These are phyloP conservation scores for Zapus hudsonius DNA, from an alignment of 2,113 vertebrate species.

Conservation along the genomic window DNA sequence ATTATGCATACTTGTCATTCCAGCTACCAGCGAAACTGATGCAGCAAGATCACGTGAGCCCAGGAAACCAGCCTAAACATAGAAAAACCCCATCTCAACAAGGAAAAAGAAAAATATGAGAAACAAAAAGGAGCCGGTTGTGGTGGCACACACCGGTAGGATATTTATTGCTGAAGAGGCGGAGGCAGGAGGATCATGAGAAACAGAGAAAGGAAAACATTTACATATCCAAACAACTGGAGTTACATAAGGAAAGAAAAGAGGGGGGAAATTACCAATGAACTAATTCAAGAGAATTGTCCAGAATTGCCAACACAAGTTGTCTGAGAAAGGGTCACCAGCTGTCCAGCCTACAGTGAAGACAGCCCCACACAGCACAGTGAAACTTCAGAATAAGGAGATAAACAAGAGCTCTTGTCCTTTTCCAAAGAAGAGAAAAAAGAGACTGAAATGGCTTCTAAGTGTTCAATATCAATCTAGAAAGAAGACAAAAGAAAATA, in stretches of 20 bases:
- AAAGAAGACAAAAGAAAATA: background rate
- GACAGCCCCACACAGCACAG: background rate
- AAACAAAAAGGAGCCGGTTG: too few species aligned
- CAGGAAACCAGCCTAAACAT: too few species aligned
- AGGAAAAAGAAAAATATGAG: too few species aligned
- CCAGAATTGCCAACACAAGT: background rate
- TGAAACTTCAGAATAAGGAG: background rate
- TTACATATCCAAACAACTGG: background rate
- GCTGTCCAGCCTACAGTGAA: background rate
- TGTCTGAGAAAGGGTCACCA: background rate
- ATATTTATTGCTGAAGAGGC: too few species aligned
- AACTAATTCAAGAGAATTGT: background rate
- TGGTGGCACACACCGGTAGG: too few species aligned
- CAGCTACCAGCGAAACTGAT: too few species aligned
- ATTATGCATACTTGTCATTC: too few species aligned
- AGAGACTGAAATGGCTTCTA: background rate
- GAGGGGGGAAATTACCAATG: background rate
- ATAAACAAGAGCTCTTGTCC: background rate
- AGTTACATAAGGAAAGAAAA: background rate
- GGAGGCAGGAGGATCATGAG: too few species aligned
- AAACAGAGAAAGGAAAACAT: background rate
- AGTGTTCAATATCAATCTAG: background rate
- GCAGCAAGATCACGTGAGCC: too few species aligned
- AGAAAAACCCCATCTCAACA: too few species aligned
- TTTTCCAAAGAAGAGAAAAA: background rate